phyloP scores from a whole-genome alignment of 2,113 vertebrate genomes.

The Osmerus mordax region DNA sequence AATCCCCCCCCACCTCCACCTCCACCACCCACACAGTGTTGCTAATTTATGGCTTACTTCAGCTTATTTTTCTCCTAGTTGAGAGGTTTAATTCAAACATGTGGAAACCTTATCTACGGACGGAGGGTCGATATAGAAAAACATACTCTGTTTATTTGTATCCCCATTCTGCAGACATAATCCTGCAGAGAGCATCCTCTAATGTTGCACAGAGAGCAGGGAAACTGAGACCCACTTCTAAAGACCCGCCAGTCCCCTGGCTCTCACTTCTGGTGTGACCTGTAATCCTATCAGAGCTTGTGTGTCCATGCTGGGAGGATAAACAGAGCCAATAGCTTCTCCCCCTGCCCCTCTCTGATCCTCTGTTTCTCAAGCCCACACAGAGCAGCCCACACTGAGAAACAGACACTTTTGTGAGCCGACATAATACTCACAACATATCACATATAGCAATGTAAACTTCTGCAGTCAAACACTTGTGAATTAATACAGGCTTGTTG shows the following conservation, averaged over 20 bases:
- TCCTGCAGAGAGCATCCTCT: conserved; percentile 50
- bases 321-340: conserved; percentile 54
- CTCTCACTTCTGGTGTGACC: conserved; percentile 67
- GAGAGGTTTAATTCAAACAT: conserved; percentile 21
- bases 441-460: background rate
- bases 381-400: conserved; percentile 5
- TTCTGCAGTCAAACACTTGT: too few relatives aligned
- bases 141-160: conserved; percentile 50
- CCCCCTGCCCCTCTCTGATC: conserved; percentile 27
- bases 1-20: too few relatives aligned
- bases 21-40: too few relatives aligned
- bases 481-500: too few relatives aligned
- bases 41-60: background rate
- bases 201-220: conserved; percentile 34
- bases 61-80: conserved; percentile 5
- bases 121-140: conserved; percentile 39
- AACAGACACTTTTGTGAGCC: background rate
- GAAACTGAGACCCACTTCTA: conserved; percentile 58
- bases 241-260: conserved; percentile 49
- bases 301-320: conserved; percentile 62
- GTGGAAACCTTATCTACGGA: conserved; percentile 35
- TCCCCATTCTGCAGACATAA: conserved; percentile 34
- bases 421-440: too few relatives aligned
- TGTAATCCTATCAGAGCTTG: conserved; percentile 64
- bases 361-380: background rate